Evolutionary conservation across 2,797 vertebrate genomes (phyloP).

Genomic region (Gadopsis bispinosus): DNA sequence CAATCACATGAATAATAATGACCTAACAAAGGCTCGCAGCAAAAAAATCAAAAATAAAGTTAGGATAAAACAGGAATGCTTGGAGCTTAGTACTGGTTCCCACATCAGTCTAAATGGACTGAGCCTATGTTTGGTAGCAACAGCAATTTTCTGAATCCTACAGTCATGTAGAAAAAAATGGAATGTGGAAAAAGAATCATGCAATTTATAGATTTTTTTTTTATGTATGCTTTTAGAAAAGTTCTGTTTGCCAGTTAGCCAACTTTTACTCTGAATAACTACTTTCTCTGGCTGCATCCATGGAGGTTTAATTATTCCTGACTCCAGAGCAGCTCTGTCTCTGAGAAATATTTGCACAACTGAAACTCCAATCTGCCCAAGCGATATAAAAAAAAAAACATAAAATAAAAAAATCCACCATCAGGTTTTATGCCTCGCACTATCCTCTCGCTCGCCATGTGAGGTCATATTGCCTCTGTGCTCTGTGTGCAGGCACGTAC

Average conservation of each 20-base stretch:
- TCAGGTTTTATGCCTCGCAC: background rate
- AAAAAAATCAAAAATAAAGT: constrained; percentile 8
- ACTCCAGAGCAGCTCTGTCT: constrained; percentile 34
- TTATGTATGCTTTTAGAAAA: constrained; percentile 34
- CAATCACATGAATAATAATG: constrained; percentile 37
- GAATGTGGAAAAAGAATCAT: background rate
- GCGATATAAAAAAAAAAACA: constrained; percentile 22
- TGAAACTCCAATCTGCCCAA: constrained; percentile 22
- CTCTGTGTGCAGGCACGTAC: background rate
- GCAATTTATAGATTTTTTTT: background rate
- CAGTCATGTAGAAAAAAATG: background rate
- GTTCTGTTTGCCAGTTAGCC: constrained; percentile 5
- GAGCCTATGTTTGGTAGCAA: background rate
- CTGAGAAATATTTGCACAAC: constrained; percentile 39
- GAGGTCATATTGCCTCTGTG: constrained; percentile 15
- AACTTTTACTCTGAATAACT: constrained; percentile 33
- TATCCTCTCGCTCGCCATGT: background rate
- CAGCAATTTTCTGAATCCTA: background rate
- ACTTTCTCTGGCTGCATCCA: constrained; percentile 8
- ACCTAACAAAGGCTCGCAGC: background rate
- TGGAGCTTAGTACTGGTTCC: no score
- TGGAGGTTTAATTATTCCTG: constrained; percentile 53
- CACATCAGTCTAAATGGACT: background rate
- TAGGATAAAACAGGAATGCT: background rate
- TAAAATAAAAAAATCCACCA: constrained; percentile 7